phyloP scores from a whole-genome alignment of 2,797 vertebrate genomes.

The Rhinophrynus dorsalis region DNA sequence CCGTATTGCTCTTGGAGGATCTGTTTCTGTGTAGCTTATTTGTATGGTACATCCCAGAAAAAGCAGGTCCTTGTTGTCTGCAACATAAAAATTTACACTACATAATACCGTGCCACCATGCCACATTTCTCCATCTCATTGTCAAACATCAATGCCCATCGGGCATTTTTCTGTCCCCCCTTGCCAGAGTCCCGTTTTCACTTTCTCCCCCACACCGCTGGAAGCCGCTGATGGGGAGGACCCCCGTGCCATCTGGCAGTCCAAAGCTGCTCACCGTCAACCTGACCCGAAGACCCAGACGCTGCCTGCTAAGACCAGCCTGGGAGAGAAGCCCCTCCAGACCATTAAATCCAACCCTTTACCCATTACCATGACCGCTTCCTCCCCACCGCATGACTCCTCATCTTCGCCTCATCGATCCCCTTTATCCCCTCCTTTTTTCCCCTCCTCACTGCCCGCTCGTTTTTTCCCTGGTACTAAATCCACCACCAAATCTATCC shows the following conservation, averaged over 20 bases:
- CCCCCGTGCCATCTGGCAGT: slow-evolving; percentile 60
- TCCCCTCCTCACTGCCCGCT: slow-evolving; percentile 72
- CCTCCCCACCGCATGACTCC: slow-evolving; percentile 69
- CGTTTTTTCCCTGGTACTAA: slow-evolving; percentile 81
- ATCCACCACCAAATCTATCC: slow-evolving; percentile 81
- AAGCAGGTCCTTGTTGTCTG: neutral
- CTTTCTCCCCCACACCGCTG: slow-evolving; percentile 80
- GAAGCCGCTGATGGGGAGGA: slow-evolving; percentile 45
- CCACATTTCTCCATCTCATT: slow-evolving; percentile 51
- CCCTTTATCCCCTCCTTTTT: slow-evolving; percentile 73
- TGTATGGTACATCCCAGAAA: too few species aligned
- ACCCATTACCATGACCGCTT: slow-evolving; percentile 68
- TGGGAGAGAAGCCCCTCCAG: slow-evolving; percentile 81
- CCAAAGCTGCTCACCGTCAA: slow-evolving; percentile 54
- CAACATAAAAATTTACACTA: neutral
- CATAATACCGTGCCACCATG: slow-evolving; percentile 26
- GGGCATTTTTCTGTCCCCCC: slow-evolving; percentile 59
- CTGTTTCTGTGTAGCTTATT: too few species aligned
- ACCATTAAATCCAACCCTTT: slow-evolving; percentile 81
- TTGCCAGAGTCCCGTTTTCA: slow-evolving; percentile 82
- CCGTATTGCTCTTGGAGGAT: too few species aligned
- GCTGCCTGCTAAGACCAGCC: slow-evolving; percentile 78
- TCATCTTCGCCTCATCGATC: slow-evolving; percentile 73
- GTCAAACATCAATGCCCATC: slow-evolving; percentile 51
- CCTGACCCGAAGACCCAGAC: slow-evolving; percentile 85